phyloP scores from a whole-genome alignment of 2,797 vertebrate genomes.

The Leuciscus waleckii region DNA sequence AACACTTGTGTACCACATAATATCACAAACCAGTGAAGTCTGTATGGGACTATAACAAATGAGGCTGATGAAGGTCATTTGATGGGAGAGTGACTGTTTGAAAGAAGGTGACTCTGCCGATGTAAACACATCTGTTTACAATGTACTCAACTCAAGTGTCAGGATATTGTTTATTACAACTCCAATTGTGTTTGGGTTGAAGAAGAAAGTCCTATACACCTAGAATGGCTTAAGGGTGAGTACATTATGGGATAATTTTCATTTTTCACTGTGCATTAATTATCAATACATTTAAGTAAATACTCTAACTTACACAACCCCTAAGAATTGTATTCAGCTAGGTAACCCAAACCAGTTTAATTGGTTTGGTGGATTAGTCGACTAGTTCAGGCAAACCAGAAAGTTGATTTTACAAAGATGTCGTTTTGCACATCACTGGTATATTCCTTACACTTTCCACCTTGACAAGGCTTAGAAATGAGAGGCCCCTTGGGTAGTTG shows the following conservation, averaged over 20 bases:
- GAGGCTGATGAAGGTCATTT: conserved; percentile 15
- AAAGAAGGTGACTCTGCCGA: background rate
- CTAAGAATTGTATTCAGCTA: background rate
- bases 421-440: background rate
- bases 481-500: conserved; percentile 25
- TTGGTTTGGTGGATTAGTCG: background rate
- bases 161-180: no score
- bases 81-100: conserved; percentile 6
- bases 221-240: no score
- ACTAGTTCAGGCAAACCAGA: background rate
- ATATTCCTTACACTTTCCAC: background rate
- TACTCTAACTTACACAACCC: no score
- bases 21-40: conserved; percentile 12
- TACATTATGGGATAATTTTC: no score
- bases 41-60: conserved; percentile 13
- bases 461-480: conserved; percentile 35
- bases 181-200: no score
- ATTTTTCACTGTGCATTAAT: no score
- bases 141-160: background rate
- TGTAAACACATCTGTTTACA: conserved; percentile 27
- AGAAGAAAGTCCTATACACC: no score
- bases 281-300: no score
- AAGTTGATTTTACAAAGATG: background rate
- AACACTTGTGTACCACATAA: conserved; percentile 25
- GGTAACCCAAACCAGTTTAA: background rate